Evolutionary conservation across 2,888 invertebrate species (phyloP).

Genomic region (Trimorus sp.): DNA sequence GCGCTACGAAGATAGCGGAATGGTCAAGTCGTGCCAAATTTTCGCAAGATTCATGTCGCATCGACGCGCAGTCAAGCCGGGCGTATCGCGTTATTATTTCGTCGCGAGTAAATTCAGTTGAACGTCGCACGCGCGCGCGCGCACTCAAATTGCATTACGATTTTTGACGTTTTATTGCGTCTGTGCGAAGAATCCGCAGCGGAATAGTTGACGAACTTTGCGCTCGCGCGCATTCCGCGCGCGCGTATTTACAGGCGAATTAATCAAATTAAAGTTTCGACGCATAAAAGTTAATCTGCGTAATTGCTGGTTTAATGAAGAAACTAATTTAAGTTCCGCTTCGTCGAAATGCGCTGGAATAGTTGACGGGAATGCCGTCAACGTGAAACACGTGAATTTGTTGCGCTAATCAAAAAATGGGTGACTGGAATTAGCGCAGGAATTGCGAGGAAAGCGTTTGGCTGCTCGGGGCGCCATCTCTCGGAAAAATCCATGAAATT

Average conservation of each 20-base stretch:
- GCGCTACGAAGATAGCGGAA: slow-evolving; percentile 44
- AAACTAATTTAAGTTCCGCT: slow-evolving; percentile 50
- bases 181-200: too few relatives aligned
- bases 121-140: background rate
- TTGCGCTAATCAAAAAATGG: too few relatives aligned
- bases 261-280: slow-evolving; percentile 51
- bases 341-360: slow-evolving; percentile 10
- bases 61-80: background rate
- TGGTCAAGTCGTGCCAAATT: slow-evolving; percentile 50
- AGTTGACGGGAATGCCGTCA: background rate
- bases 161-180: slow-evolving; percentile 4
- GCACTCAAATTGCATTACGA: background rate
- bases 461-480: too few relatives aligned
- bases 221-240: background rate
- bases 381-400: too few relatives aligned
- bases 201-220: slow-evolving; percentile 25
- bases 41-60: slow-evolving; percentile 23
- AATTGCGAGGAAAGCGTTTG: too few relatives aligned
- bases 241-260: slow-evolving; percentile 6
- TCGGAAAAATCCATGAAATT: too few relatives aligned
- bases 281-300: slow-evolving; percentile 44
- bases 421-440: too few relatives aligned
- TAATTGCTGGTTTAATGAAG: slow-evolving; percentile 23
- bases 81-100: background rate
- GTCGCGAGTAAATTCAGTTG: too few relatives aligned